Percentiles rank a stretch among this genome's conserved stretches.
Evolutionary conservation across 2,113 vertebrate genomes (phyloP).

Genomic region (Peromyscus californicus): DNA sequence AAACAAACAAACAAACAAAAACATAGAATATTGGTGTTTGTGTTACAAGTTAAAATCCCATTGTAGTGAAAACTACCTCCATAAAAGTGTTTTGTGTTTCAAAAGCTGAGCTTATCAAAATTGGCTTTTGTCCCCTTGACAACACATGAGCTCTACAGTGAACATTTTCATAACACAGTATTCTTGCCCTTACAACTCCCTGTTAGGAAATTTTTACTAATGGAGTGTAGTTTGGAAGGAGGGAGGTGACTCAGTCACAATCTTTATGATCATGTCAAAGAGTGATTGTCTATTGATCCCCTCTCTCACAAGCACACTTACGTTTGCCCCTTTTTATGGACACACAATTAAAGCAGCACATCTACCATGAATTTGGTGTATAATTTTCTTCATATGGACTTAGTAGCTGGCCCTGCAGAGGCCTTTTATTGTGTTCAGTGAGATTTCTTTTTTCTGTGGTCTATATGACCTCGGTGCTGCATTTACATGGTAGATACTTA

Average conservation of each 20-base stretch:
- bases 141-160: not conserved
- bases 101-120: not conserved
- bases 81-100: not conserved
- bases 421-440: not conserved
- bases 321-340: not conserved
- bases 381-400: not conserved
- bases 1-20: conserved; percentile 11
- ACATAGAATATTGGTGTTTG: not conserved
- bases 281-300: conserved; percentile 20
- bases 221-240: not conserved
- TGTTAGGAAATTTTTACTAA: not conserved
- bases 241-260: not conserved
- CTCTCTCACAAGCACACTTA: not conserved
- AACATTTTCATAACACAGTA: not conserved
- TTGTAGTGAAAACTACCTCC: not conserved
- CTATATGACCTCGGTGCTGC: not conserved
- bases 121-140: not conserved
- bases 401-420: not conserved
- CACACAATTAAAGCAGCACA: not conserved
- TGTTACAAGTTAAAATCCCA: conserved; percentile 10
- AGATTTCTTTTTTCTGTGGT: not conserved
- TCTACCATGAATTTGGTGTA: not conserved
- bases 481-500: not conserved
- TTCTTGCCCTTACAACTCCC: not conserved
- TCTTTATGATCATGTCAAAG: not conserved